Percentiles rank a stretch among this genome's conserved stretches.
These are phyloP conservation scores for Homarus gammarus DNA, from an alignment of 2,888 invertebrate species.

Conservation along the genomic window DNA sequence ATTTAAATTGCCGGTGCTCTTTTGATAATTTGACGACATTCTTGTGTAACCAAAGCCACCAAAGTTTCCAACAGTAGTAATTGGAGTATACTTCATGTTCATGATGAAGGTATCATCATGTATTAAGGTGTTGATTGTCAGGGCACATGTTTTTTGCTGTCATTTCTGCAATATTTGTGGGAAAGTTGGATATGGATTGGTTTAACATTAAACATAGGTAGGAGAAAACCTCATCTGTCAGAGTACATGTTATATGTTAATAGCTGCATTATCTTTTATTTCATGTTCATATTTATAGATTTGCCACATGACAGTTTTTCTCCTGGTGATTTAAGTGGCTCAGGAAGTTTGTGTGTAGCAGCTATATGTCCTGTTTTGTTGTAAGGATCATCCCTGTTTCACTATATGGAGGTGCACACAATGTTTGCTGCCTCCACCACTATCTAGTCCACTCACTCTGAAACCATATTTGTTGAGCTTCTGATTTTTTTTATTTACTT, in stretches of 20 bases:
- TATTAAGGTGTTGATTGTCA: neutral
- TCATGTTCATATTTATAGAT: constrained; percentile 11
- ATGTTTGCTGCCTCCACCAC: constrained; percentile 23
- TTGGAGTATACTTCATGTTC: neutral
- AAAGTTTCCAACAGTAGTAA: neutral
- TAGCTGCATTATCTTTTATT: constrained; percentile 12
- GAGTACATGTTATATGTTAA: neutral
- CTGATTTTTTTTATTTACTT: constrained; percentile 22
- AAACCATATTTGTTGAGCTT: constrained; percentile 43
- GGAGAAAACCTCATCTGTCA: neutral
- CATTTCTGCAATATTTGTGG: constrained; percentile 6
- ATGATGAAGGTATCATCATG: neutral
- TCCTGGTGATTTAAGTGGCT: constrained; percentile 35
- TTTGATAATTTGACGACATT: neutral
- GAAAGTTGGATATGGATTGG: constrained; percentile 2
- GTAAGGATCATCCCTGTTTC: constrained; percentile 30
- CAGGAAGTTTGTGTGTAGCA: constrained; percentile 47
- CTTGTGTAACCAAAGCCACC: neutral
- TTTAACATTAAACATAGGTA: constrained; percentile 7
- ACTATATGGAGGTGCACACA: constrained; percentile 25
- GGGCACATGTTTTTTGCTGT: neutral
- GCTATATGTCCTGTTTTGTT: constrained; percentile 47
- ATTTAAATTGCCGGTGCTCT: neutral
- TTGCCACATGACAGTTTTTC: constrained; percentile 21
- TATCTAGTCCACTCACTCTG: constrained; percentile 60